Evolutionary conservation across 1,140 invertebrate species (phyloP), one percentile per base, ranked within the genome.

Genomic region (Diorhabda carinulata): DNA sequence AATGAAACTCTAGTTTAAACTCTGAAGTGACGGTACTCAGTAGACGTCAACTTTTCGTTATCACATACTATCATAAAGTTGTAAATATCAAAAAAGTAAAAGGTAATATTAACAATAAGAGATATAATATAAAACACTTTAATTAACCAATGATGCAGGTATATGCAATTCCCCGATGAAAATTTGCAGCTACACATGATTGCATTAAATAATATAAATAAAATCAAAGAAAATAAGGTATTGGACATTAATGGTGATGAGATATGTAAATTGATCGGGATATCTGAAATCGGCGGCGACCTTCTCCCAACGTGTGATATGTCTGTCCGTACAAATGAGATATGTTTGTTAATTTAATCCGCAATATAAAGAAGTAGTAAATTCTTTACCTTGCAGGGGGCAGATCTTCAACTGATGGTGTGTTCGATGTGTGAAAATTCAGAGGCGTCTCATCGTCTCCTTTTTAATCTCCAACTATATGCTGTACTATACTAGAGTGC

Each of bases 161-260:
- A 25, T 52, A 52, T 52, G n/a, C 6, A 52, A 52, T 52, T 52
- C 6, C n/a, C 47, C n/a, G 47, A 52, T 52, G n/a, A 52, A 52
- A 52, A 52, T 52, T 52, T 52, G n/a, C 47, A 52, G n/a, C 47
- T 52, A 52, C n/a, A 52, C n/a, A 52, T 4, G 47, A 52, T 52
- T 3, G 47, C 47, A 52, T 52, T n/a, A 52, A 52, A 52, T 52
- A 60, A 62, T 62, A 43, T 62, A 62, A 71, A 68, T 68, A 63
- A 66, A 68, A 64, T 61, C 65, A 69, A 67, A 72, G 57, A 67
- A 72, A 72, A 72, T 72, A 65, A 61, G 64, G 60, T 60, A 10
- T 68, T 58, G 45, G 71, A 72, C 71, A 44, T 72, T 72, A 72
- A 72, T 72, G 71, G 71, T 72, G 71, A 72, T 72, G 71, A 72